Conservation (phyloP, 2,113 vertebrate species). For the Periophthalmodon schlosseri region DNA sequence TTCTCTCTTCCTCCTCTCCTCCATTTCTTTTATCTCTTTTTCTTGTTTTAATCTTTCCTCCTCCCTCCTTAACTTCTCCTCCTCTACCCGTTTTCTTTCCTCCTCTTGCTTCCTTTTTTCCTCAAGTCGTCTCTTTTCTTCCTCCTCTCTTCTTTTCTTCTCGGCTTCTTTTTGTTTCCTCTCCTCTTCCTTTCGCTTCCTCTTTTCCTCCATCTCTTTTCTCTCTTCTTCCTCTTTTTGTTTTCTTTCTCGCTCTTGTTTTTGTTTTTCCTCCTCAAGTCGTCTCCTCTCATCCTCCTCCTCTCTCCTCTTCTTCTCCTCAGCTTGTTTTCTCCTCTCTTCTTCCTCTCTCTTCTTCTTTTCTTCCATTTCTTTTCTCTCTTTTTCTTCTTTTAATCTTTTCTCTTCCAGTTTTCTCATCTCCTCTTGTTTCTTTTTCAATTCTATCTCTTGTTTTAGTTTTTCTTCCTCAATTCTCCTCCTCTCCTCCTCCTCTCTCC, state of each 20-base stretch:
- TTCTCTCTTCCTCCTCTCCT: slow-evolving; percentile 8
- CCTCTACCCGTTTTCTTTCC: not conserved
- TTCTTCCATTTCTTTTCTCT: not conserved
- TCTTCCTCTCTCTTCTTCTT: not conserved
- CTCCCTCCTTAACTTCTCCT: not conserved
- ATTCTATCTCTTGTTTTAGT: not conserved
- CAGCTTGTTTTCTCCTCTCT: not conserved
- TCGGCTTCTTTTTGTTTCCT: slow-evolving; percentile 28
- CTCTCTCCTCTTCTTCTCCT: not conserved
- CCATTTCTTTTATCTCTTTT: not conserved
- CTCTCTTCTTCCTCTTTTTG: slow-evolving; percentile 31
- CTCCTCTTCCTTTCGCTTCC: slow-evolving; percentile 28
- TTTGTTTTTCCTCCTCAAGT: not conserved
- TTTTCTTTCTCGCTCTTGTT: too few relatives aligned
- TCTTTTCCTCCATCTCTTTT: slow-evolving; percentile 11
- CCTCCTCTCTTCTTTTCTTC: slow-evolving; percentile 9
- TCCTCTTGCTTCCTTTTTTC: not conserved
- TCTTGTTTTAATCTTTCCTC: not conserved
- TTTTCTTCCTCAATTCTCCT: not conserved
- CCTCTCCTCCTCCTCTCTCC: not conserved
- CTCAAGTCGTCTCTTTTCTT: not conserved
- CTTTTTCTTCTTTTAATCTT: not conserved
- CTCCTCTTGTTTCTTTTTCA: not conserved
- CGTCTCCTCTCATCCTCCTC: not conserved
- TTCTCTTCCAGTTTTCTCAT: slow-evolving; percentile 5